These are phyloP conservation scores for Tigriopus japonicus DNA, from an alignment of 1,140 invertebrate genomes.

Conservation along the genomic window DNA sequence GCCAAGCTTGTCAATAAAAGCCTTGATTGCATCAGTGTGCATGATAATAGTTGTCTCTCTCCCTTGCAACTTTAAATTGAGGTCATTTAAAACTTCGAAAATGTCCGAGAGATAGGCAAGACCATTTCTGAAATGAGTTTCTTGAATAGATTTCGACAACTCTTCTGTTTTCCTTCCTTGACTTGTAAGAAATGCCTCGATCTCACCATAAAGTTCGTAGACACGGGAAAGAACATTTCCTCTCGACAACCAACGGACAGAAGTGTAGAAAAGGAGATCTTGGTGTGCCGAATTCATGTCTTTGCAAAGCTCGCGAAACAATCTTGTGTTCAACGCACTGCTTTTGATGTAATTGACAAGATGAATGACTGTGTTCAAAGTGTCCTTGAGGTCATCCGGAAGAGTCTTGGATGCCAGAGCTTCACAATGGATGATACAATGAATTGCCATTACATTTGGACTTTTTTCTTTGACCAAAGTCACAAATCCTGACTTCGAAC, in stretches of 20 bases:
- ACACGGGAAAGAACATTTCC: slow-evolving; percentile 6
- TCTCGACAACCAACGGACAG: background rate
- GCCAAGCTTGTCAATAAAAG: background rate
- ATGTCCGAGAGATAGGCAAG: slow-evolving; percentile 17
- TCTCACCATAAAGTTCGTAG: slow-evolving; percentile 12
- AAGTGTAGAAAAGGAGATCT: slow-evolving; percentile 13
- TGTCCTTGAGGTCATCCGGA: background rate
- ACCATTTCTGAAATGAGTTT: slow-evolving; percentile 15
- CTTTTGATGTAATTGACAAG: slow-evolving; percentile 16
- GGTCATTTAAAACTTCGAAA: slow-evolving; percentile 17
- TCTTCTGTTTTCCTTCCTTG: slow-evolving; percentile 12
- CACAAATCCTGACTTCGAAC: background rate
- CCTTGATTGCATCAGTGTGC: background rate
- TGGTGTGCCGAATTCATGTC: slow-evolving; percentile 15
- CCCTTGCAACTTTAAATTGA: slow-evolving; percentile 18
- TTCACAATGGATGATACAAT: slow-evolving; percentile 15
- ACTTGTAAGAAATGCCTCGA: slow-evolving; percentile 11
- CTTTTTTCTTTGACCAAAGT: background rate
- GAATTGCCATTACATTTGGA: background rate
- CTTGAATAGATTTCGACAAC: slow-evolving; percentile 13
- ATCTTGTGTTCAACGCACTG: slow-evolving; percentile 14
- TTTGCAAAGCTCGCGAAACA: slow-evolving; percentile 16
- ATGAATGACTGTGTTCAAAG: slow-evolving; percentile 13
- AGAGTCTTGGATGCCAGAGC: slow-evolving; percentile 14
- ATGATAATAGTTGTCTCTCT: slow-evolving; percentile 13